These are phyloP conservation scores for Peromyscus aztecus DNA, from an alignment of 2,797 vertebrate species.

Conservation along the genomic window DNA sequence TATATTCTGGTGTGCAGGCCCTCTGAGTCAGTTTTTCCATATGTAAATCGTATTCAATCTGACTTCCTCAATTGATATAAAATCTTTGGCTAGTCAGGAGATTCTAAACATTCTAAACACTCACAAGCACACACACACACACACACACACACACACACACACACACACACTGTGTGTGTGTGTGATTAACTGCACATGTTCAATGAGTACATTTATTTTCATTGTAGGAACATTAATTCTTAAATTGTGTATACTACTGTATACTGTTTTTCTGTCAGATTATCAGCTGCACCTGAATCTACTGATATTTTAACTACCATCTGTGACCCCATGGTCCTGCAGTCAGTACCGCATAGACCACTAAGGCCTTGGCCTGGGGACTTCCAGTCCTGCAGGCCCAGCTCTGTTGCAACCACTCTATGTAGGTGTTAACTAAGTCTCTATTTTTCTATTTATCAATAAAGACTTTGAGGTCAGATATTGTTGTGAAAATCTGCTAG, in stretches of 20 bases:
- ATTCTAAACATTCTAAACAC: not conserved
- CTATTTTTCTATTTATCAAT: not conserved
- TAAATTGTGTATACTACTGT: not conserved
- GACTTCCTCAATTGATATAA: not conserved
- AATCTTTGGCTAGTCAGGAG: not conserved
- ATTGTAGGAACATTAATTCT: conserved; percentile 36
- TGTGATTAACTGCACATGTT: accelerated
- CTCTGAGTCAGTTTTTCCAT: not conserved
- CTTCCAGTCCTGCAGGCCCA: not conserved
- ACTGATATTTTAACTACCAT: not conserved
- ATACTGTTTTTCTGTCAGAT: not conserved
- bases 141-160: not conserved
- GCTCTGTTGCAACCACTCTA: not conserved
- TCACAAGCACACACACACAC: not conserved
- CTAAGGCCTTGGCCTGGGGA: not conserved
- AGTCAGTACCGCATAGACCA: not conserved
- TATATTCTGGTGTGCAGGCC: not conserved
- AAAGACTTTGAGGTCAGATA: not conserved
- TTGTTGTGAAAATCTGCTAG: not conserved
- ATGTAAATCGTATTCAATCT: not conserved
- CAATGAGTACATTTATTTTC: not conserved
- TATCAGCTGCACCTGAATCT: not conserved
- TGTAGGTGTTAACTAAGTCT: not conserved
- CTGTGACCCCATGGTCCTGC: not conserved
- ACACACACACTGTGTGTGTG: not conserved